Percentiles rank a stretch among this genome's conserved stretches.
Evolutionary conservation across 37 sponge, comb jelly and placozoan species (phyloP).

Genomic region (Petrosia ficiformis): DNA sequence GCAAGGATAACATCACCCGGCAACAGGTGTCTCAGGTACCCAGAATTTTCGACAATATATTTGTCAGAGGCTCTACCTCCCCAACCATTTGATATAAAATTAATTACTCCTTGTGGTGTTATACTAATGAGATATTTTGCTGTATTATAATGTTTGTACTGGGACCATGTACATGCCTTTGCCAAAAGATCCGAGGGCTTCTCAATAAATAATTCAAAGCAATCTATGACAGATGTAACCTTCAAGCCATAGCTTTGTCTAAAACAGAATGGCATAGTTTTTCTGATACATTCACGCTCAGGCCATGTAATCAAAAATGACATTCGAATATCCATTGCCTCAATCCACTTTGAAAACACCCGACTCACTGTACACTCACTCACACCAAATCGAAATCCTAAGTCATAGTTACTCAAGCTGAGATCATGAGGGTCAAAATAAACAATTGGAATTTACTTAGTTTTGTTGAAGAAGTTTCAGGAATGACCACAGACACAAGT

Average conservation of each 20-base stretch:
- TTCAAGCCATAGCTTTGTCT: constrained; percentile 16
- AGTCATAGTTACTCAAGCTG: constrained; percentile 21
- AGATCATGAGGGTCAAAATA: constrained; percentile 41
- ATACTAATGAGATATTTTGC: constrained; percentile 43
- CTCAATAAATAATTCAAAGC: constrained; percentile 52
- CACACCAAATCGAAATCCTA: constrained; percentile 9
- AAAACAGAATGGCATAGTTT: constrained; percentile 44
- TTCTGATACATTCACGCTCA: constrained; percentile 1
- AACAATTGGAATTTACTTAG: constrained; percentile 12
- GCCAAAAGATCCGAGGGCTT: constrained; percentile 32
- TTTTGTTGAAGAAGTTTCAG: not conserved
- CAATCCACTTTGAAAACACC: constrained; percentile 24
- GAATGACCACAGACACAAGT: constrained; percentile 22
- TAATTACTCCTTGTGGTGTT: constrained; percentile 26
- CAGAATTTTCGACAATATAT: constrained; percentile 35
- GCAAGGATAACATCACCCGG: constrained; percentile 42
- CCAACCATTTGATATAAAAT: constrained; percentile 44
- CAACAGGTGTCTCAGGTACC: constrained; percentile 27
- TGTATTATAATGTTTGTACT: constrained; percentile 45
- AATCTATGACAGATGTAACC: constrained; percentile 45
- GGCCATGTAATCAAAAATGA: constrained; percentile 42
- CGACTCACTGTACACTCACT: constrained; percentile 21
- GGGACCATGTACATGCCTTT: constrained; percentile 41
- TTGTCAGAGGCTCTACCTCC: constrained; percentile 56
- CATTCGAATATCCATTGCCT: constrained; percentile 19